A percentile compares a stretch with the other conserved stretches of the same genome.
These are phyloP conservation scores for Synanthedon tipuliformis DNA, from an alignment of 2,888 invertebrate genomes.

Conservation along the genomic window DNA sequence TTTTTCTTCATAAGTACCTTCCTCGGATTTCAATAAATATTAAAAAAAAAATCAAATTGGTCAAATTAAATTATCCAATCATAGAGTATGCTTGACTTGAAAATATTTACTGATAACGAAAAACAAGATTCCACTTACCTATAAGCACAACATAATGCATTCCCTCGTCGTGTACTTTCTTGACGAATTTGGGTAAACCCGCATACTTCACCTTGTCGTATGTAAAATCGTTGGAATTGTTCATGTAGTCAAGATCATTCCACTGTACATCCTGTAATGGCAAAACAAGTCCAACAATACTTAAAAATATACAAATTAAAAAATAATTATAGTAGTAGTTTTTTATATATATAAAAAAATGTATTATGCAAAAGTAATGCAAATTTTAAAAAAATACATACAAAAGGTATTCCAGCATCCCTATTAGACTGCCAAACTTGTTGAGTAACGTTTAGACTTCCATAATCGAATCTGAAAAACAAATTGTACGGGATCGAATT, in stretches of 20 bases:
- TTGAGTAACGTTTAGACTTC: slow-evolving; percentile 73
- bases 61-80: too few species aligned
- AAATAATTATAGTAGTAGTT: background rate
- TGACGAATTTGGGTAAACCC: slow-evolving; percentile 76
- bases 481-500: background rate
- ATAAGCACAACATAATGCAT: slow-evolving; percentile 83
- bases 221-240: slow-evolving; percentile 82
- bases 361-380: background rate
- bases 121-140: slow-evolving; percentile 27
- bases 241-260: slow-evolving; percentile 90
- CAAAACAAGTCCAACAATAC: background rate
- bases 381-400: slow-evolving; percentile 38
- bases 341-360: background rate
- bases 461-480: slow-evolving; percentile 72
- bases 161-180: slow-evolving; percentile 74
- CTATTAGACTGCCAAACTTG: slow-evolving; percentile 76
- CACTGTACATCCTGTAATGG: slow-evolving; percentile 78
- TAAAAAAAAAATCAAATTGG: too few species aligned
- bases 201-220: slow-evolving; percentile 73
- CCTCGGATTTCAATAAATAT: too few species aligned
- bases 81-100: too few species aligned
- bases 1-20: too few species aligned
- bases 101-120: too few species aligned
- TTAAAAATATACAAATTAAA: background rate
- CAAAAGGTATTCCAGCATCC: slow-evolving; percentile 82